Evolutionary conservation across 2,797 vertebrate species (phyloP).

Genomic region (Pipistrellus nathusii): DNA sequence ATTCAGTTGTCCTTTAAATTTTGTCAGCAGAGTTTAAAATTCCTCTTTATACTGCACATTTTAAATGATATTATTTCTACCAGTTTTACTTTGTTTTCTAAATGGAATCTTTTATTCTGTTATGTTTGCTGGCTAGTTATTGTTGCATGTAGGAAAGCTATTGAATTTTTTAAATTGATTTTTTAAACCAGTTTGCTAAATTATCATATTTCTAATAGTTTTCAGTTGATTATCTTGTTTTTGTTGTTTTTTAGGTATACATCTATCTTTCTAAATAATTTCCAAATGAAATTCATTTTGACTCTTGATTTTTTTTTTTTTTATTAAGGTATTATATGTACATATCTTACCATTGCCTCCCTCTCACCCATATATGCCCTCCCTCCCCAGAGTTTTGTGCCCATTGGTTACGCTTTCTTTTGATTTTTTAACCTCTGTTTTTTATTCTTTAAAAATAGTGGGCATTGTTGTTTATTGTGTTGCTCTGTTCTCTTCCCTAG

Average conservation of each 20-base stretch:
- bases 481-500: not conserved
- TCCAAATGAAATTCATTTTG: slow-evolving; percentile 39
- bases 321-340: too few species aligned
- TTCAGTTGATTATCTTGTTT: not conserved
- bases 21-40: slow-evolving; percentile 10
- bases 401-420: not conserved
- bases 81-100: slow-evolving; percentile 41
- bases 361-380: too few species aligned
- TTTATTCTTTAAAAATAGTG: not conserved
- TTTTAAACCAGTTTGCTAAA: not conserved
- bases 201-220: slow-evolving; percentile 32
- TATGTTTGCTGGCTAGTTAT: slow-evolving; percentile 44
- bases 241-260: not conserved
- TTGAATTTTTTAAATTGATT: not conserved
- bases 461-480: not conserved
- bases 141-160: not conserved
- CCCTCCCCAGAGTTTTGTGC: too few species aligned
- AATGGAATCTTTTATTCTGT: slow-evolving; percentile 49
- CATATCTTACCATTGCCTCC: too few species aligned
- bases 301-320: not conserved
- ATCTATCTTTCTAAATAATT: not conserved
- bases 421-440: not conserved
- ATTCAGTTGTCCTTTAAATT: slow-evolving; percentile 32
- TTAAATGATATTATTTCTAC: slow-evolving; percentile 44
- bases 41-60: not conserved